These are phyloP conservation scores for Encarsia formosa DNA, from an alignment of 2,888 invertebrate species.

Conservation along the genomic window DNA sequence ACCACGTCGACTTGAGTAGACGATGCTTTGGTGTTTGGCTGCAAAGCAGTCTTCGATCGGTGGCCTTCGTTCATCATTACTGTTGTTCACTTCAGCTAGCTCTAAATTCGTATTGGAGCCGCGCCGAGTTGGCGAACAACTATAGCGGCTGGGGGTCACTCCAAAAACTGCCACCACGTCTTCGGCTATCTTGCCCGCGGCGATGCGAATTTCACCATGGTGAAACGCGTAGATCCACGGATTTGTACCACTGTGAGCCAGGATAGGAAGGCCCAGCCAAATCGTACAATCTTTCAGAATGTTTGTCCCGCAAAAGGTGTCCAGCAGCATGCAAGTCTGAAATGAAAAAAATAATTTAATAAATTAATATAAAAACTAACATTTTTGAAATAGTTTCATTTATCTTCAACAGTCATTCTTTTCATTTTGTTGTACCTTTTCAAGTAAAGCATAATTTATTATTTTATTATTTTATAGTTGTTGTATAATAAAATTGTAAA, in stretches of 20 bases:
- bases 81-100: constrained; percentile 41
- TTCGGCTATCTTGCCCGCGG: constrained; percentile 57
- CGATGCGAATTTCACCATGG: constrained; percentile 59
- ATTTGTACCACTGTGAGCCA: constrained; percentile 59
- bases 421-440: too few relatives aligned
- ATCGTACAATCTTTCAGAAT: constrained; percentile 56
- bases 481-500: too few relatives aligned
- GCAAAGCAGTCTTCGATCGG: constrained; percentile 45
- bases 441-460: too few relatives aligned
- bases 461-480: too few relatives aligned
- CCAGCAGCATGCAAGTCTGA: constrained; percentile 56
- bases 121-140: constrained; percentile 42
- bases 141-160: constrained; percentile 43
- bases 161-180: constrained; percentile 52
- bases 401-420: too few relatives aligned
- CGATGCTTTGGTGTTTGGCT: constrained; percentile 36
- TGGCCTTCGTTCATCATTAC: constrained; percentile 37
- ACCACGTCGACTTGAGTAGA: constrained; percentile 36
- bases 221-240: constrained; percentile 66
- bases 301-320: constrained; percentile 54
- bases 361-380: too few relatives aligned
- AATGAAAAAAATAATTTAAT: too few relatives aligned
- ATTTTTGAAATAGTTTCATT: too few relatives aligned
- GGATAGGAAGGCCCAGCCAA: constrained; percentile 58
- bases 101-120: constrained; percentile 44